Percentiles rank a stretch among this genome's conserved stretches.
phyloP scores from a whole-genome alignment of 2,797 vertebrate species.

The Microcaecilia unicolor region DNA sequence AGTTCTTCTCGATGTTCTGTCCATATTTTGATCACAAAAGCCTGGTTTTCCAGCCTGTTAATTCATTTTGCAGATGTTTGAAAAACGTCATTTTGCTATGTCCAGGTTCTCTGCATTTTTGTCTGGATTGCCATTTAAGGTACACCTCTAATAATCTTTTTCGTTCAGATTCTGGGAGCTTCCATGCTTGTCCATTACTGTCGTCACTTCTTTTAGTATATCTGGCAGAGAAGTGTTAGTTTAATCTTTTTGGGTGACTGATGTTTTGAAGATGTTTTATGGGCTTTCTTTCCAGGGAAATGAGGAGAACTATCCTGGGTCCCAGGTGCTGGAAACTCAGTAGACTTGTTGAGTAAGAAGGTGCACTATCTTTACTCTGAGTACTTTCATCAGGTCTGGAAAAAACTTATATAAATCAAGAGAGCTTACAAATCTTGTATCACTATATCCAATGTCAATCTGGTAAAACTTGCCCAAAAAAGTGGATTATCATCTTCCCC shows the following conservation, averaged over 20 bases:
- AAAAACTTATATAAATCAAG: conserved; percentile 97
- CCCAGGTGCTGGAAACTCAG: conserved; percentile 68
- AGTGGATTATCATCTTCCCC: conserved; percentile 78
- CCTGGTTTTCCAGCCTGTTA: conserved; percentile 89
- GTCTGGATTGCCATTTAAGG: conserved; percentile 97
- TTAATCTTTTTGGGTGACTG: conserved; percentile 86
- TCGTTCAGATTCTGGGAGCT: conserved; percentile 85
- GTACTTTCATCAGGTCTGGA: conserved; percentile 90
- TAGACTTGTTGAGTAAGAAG: conserved; percentile 80
- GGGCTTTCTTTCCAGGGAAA: conserved; percentile 79
- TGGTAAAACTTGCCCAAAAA: conserved; percentile 96
- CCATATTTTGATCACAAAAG: conserved; percentile 81
- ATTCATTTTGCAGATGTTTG: conserved; percentile 97
- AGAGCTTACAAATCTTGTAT: conserved; percentile 97
- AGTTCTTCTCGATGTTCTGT: conserved; percentile 80
- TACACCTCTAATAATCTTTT: conserved; percentile 98
- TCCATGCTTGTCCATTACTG: conserved; percentile 95
- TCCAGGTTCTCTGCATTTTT: conserved; percentile 97
- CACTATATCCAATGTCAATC: conserved; percentile 97
- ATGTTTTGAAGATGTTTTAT: conserved; percentile 71
- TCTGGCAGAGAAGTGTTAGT: conserved; percentile 79
- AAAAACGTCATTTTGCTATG: conserved; percentile 94
- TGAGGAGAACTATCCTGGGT: conserved; percentile 65
- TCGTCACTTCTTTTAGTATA: conserved; percentile 90
- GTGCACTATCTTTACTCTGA: conserved; percentile 71